Base-by-base conservation (phyloP, 2,888 invertebrate genomes). In the Acanthococcus lagerstroemiae region DNA sequence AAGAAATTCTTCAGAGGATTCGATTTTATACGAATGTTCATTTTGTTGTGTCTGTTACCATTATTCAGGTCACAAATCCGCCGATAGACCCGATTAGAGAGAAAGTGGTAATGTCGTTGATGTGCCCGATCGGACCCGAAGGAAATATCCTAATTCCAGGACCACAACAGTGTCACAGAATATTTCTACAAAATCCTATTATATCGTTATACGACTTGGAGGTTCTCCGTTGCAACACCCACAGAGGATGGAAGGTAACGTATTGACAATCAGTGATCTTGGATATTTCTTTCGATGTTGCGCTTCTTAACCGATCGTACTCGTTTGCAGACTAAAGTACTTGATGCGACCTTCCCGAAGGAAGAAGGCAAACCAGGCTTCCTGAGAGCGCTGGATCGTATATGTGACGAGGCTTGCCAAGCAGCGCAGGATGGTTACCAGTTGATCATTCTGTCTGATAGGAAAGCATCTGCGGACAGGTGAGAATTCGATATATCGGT, bases 81-180 rank as follows among this genome's bases (percentile, higher is more conserved):
- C 99, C 99, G 4, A 97, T 99, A 71, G 99, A 99, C 81, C 99
- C 99, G 44, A 97, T 99, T 83, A 84, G 95, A 72, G 99, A 99
- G 79, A 94, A 93, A 78, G 90, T 97, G 70, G 96, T 99, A 68
- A 99, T 99, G 97, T 95, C 96, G 0, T 80, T 99, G 76, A 86
- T 92, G 69, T 96, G 96, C 74, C 97, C 97, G 0, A 86, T 99
- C 73, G 99, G 99, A 0, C 99, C 99, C 0, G 94, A 93, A 73
- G 88, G 88, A 3, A 99, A 99, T 78, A 88, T 99, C 67, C 79
- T 99, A 71, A 84, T 90, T 74, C 96, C 97, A 6, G 87, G 86
- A 73, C 85, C 90, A 0, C 81, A 85, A 72, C 95, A 96, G 79
- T 85, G 85, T 60, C 91, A 93, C 76, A 84, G 97, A 21, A 80